Evolutionary conservation across 2,113 vertebrate genomes (phyloP).

Genomic region (Lanius collurio): DNA sequence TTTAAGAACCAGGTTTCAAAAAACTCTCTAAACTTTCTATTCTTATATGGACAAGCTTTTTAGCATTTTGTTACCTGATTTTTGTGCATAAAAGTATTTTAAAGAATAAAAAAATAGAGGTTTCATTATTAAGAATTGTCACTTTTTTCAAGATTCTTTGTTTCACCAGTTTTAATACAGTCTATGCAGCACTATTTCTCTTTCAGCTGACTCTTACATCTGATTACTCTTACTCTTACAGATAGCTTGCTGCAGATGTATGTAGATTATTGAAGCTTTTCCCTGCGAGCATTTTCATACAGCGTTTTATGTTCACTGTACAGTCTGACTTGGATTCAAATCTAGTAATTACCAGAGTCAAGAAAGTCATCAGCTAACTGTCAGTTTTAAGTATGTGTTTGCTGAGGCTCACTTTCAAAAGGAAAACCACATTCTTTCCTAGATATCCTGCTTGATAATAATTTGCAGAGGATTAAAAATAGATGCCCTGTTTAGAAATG

Average conservation of each 20-base stretch:
- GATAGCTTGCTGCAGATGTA: not conserved
- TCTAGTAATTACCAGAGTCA: conserved; percentile 13
- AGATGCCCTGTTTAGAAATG: not conserved
- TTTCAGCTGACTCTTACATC: not conserved
- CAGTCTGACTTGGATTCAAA: conserved; percentile 18
- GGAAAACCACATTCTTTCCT: not conserved
- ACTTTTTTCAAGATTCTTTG: not conserved
- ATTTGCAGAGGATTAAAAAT: not conserved
- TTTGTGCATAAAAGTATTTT: not conserved
- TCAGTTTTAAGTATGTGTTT: not conserved
- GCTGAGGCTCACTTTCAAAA: not conserved
- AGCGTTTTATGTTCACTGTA: not conserved
- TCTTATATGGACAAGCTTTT: not conserved
- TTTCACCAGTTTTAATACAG: not conserved
- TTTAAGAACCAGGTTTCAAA: not conserved
- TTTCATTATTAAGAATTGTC: not conserved
- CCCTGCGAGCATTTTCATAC: not conserved
- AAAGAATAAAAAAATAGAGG: not conserved
- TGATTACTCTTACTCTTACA: too few relatives aligned
- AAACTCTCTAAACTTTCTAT: not conserved
- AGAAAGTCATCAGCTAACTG: not conserved
- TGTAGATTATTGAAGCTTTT: not conserved
- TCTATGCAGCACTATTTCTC: not conserved
- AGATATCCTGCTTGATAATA: not conserved
- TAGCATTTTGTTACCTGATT: not conserved